Conservation (phyloP, 2,888 invertebrate genomes). For the Xestia c-nigrum region DNA sequence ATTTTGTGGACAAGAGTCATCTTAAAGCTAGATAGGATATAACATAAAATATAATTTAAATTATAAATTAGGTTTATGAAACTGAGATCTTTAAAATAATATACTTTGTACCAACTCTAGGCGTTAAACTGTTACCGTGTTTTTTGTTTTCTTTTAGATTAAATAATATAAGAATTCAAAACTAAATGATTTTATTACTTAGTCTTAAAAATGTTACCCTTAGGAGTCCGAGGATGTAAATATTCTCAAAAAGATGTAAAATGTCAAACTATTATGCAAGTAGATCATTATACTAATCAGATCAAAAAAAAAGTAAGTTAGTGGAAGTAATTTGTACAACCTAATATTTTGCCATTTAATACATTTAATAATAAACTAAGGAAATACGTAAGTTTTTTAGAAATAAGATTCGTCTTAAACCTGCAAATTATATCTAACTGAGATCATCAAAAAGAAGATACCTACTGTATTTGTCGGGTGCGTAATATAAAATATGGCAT, state of each 20-base stretch:
- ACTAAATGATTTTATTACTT: background rate
- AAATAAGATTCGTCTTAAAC: background rate
- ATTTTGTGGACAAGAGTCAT: constrained; percentile 26
- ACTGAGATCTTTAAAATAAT: constrained; percentile 1
- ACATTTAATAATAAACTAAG: constrained; percentile 3
- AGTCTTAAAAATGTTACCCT: constrained; percentile 3
- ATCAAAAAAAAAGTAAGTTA: no score
- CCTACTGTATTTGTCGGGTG: background rate
- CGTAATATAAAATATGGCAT: no score
- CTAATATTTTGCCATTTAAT: background rate
- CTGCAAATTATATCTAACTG: background rate
- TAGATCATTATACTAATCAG: background rate
- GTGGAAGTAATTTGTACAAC: background rate
- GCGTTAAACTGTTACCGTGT: background rate
- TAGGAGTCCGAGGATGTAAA: constrained; percentile 4
- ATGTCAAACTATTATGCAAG: background rate
- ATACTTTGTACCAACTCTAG: background rate
- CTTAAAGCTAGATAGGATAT: background rate
- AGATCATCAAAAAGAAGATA: constrained; percentile 5
- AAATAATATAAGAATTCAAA: background rate
- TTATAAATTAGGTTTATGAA: background rate
- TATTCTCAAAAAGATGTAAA: background rate
- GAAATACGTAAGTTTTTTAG: background rate
- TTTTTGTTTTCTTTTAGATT: background rate
- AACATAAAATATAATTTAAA: background rate